phyloP scores from a whole-genome alignment of 2,113 vertebrate genomes.

The Heterotis niloticus region DNA sequence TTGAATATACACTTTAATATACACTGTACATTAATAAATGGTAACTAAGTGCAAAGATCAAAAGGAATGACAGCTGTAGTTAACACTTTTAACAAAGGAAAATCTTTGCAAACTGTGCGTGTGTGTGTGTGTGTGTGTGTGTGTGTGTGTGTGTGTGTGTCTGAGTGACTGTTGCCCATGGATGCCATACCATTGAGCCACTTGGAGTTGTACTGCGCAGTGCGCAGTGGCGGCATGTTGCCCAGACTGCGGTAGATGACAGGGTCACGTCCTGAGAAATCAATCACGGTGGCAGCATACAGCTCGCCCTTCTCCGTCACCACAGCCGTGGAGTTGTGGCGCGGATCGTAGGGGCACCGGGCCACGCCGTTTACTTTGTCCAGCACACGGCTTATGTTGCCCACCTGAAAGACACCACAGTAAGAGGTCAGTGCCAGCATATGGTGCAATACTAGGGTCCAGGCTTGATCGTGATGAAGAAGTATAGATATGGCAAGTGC shows the following conservation, averaged over 20 bases:
- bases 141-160: background rate
- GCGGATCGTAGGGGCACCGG: constrained; percentile 92
- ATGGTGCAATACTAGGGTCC: background rate
- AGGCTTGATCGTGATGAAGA: background rate
- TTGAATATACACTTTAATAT: background rate
- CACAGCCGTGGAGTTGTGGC: constrained; percentile 94
- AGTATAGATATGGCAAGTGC: background rate
- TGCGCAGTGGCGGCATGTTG: constrained; percentile 86
- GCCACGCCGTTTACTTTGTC: constrained; percentile 94
- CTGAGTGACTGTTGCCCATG: constrained; percentile 2
- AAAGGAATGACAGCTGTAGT: background rate
- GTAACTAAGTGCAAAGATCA: background rate
- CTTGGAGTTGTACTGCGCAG: constrained; percentile 97
- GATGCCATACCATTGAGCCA: constrained; percentile 89
- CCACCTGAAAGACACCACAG: constrained; percentile 65
- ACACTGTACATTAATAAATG: background rate
- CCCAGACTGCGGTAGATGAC: constrained; percentile 97
- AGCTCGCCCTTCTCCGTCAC: constrained; percentile 92
- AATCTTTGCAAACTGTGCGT: background rate
- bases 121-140: background rate
- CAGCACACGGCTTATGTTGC: constrained; percentile 84
- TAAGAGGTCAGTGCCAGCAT: background rate
- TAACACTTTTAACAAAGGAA: background rate
- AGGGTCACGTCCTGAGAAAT: constrained; percentile 95
- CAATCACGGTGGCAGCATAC: constrained; percentile 93